phyloP scores from a whole-genome alignment of 2,113 vertebrate species.

The Centropus bengalensis region DNA sequence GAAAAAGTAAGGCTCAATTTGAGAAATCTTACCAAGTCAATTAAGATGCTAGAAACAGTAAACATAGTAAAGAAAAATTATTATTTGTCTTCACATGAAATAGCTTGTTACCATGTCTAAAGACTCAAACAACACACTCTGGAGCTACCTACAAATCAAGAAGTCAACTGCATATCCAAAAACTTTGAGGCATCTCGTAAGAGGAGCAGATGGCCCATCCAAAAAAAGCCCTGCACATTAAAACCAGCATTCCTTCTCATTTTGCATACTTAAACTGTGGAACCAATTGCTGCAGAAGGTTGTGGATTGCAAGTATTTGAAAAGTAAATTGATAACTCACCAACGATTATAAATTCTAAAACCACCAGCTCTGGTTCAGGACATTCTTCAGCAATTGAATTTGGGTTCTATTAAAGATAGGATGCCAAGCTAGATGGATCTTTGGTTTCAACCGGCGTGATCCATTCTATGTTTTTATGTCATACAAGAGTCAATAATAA shows the following conservation, averaged over 20 bases:
- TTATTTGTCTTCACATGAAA: background rate
- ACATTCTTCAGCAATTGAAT: background rate
- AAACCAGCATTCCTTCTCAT: background rate
- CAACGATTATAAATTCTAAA: background rate
- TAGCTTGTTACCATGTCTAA: background rate
- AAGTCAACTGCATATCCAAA: background rate
- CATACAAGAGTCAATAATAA: background rate
- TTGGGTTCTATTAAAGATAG: background rate
- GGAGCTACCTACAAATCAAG: background rate
- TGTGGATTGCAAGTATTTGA: background rate
- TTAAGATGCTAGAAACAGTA: background rate
- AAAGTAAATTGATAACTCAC: background rate
- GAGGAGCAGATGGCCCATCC: background rate
- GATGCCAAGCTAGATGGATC: background rate
- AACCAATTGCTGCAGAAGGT: background rate
- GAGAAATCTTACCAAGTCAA: background rate
- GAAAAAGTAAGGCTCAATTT: background rate
- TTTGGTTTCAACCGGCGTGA: background rate
- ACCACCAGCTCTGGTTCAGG: background rate
- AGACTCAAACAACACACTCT: background rate
- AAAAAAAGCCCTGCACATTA: background rate
- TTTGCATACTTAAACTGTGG: background rate
- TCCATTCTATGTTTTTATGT: background rate
- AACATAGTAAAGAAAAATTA: background rate
- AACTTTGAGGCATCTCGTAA: background rate